These are phyloP conservation scores for Pollimyrus isidori DNA, from an alignment of 2,113 vertebrate species.

Conservation along the genomic window DNA sequence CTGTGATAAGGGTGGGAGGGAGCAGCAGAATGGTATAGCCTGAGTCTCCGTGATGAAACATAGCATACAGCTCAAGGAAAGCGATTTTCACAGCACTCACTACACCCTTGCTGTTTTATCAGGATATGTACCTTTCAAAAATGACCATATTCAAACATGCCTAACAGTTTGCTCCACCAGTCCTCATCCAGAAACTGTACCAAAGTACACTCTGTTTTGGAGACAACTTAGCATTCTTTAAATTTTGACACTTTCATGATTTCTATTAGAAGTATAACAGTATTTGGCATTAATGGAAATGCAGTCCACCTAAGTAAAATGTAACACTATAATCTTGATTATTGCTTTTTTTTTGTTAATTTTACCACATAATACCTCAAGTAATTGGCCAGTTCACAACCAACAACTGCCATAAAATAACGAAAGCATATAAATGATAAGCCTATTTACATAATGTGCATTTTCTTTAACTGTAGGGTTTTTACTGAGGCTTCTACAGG, in stretches of 20 bases:
- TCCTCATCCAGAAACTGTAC: not conserved
- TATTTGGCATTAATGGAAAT: not conserved
- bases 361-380: not conserved
- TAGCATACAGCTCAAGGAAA: not conserved
- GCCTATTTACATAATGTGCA: not conserved
- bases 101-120: not conserved
- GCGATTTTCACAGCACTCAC: not conserved
- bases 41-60: not conserved
- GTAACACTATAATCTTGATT: not conserved
- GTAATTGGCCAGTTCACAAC: not conserved
- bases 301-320: not conserved
- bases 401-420: not conserved
- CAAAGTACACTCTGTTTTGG: not conserved
- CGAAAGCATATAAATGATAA: not conserved
- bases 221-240: not conserved
- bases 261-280: not conserved
- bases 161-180: not conserved
- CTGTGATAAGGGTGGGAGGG: not conserved
- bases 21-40: not conserved
- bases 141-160: not conserved
- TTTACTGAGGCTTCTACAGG: too few species aligned
- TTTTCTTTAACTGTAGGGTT: too few species aligned
- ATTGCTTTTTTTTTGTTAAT: not conserved
- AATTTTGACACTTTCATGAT: not conserved
- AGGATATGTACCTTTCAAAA: not conserved